A percentile compares a stretch with the other conserved stretches of the same genome.
Conservation (phyloP, 2,797 vertebrate genomes). For the Coilia nasus region DNA sequence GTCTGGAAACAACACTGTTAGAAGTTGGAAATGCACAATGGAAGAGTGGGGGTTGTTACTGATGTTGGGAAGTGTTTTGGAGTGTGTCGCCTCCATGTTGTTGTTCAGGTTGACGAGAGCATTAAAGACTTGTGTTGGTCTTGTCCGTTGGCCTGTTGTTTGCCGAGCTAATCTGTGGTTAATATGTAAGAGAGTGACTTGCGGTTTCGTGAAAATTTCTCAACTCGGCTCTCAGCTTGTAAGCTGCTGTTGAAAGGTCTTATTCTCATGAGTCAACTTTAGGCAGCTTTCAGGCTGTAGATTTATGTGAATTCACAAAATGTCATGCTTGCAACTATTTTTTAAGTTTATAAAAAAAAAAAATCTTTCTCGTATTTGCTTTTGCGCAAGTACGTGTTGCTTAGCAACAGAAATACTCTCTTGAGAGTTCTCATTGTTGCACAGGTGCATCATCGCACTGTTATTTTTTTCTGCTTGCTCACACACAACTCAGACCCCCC, state of each 20-base stretch:
- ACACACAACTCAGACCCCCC: not conserved
- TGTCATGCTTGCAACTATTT: not conserved
- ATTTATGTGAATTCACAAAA: conserved; percentile 10
- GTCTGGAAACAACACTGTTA: not conserved
- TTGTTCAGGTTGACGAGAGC: not conserved
- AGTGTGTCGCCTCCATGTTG: not conserved
- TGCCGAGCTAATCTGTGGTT: not conserved
- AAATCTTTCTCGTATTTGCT: not conserved
- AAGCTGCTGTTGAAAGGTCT: not conserved
- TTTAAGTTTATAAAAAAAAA: not conserved
- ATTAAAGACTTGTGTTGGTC: not conserved
- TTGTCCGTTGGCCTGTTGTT: not conserved
- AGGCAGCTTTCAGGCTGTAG: not conserved
- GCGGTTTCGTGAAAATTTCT: not conserved
- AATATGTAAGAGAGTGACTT: not conserved
- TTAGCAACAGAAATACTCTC: not conserved
- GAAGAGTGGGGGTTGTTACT: not conserved
- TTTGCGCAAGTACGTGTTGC: not conserved
- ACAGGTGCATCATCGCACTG: not conserved
- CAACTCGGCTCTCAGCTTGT: not conserved
- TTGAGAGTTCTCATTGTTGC: not conserved
- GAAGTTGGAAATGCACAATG: not conserved
- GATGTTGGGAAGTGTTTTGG: conserved; percentile 28
- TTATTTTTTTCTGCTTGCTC: not conserved
- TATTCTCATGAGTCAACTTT: not conserved